Evolutionary conservation across 2,888 invertebrate genomes (phyloP), one percentile per base, ranked within the genome.

Genomic region (Stegana nigrithorax): DNA sequence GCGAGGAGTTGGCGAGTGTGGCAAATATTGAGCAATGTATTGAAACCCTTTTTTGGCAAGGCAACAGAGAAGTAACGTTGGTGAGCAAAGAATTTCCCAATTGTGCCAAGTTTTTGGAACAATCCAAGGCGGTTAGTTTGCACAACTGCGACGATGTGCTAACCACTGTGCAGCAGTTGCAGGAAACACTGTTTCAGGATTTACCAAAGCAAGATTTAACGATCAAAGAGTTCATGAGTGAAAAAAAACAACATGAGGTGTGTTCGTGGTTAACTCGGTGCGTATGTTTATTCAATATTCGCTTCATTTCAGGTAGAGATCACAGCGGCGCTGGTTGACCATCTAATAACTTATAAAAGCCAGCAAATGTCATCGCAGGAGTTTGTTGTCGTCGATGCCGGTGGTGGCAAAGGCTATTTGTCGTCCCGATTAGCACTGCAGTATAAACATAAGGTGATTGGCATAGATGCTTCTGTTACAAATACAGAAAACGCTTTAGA

Each of bases 401-500:
- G 97, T 0, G 95, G 95, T 77, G 97, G 97, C 0, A 92, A 94
- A 80, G 97, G 96, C 0, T 94, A 95, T 83, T 86, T 96, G 36
- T 92, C 93, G 44, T 91, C 92, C 0, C 89, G 92, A 10, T 82
- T 97, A 53, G 89, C 92, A 0, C 87, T 93, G 4, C 89, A 91
- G 64, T 90, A 93, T 83, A 73, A 78, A 1, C 85, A 93, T 61
- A 90, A 90, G 39, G 93, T 95, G 23, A 86, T 97, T 12, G 95
- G 95, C 0, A 88, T 97, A 0, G 97, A 97, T 85, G 91, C 92
- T 7, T 91, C 91, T 19, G 81, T 86, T 8, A 80, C 83, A 0
- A 94, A 94, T 66, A 90, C 91, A 0, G 85, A 88, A 61, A 90
- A 92, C 64, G 93, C 94, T 6, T 86, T 88, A 7, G 85, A 85